Base-by-base conservation (phyloP, 1,140 invertebrate genomes). In the Parasteatoda tepidariorum region DNA sequence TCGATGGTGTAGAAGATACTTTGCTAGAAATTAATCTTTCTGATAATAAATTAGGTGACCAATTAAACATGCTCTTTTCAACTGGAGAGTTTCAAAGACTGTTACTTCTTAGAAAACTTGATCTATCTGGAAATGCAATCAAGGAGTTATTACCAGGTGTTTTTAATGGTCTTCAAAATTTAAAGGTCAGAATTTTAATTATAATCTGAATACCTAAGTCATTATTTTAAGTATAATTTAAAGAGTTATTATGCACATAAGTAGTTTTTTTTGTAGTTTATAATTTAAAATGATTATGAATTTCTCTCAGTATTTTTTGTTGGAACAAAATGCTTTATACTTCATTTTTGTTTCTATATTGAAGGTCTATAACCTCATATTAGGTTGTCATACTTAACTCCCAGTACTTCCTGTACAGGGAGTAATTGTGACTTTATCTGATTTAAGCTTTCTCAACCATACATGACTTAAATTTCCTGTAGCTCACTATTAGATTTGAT, bases 51-150 rank as follows among this genome's bases (percentile, higher is more conserved):
- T 89, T 97, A 3, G 96, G 96, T 0, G 95, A 97, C 87, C 95
- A 93, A 86, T 89, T 97, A 0, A 97, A 96, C 89, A 95, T 95
- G 0, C 95, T 97, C 83, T 97, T 97, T 88, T 94, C 94, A 1
- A 94, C 93, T 13, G 93, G 92, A 26, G 95, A 96, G 88, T 93
- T 96, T 76, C 94, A 94, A 81, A 92, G 93, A n/a, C 88, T 96
- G 68, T 90, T 89, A 2, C 90, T 91, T 38, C 87, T 96, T 38
- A 88, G 91, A 86, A 89, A 90, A 3, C 88, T 97, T 30, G 94
- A 96, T 89, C 89, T 97, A 6, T 93, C 92, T 28, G 92, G 92
- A 18, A 97, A 97, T 87, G 91, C 91, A 59, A 93, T 97, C 41
- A 92, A 92, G 85, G 93, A 93, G 0, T 90, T 97, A 22, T 95